Conservation (phyloP, 2,113 vertebrate species). For the Ellobius talpinus region DNA sequence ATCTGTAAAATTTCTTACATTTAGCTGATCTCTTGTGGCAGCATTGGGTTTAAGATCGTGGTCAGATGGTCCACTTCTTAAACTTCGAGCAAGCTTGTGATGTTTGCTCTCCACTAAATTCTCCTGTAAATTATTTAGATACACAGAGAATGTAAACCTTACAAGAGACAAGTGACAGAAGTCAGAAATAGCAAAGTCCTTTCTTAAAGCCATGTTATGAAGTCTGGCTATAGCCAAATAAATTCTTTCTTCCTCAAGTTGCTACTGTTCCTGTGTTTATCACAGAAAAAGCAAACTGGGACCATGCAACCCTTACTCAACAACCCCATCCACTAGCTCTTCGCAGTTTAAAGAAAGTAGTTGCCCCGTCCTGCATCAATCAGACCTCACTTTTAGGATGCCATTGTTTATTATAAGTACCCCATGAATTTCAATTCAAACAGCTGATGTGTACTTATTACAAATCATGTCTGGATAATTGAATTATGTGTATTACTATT, state of each 20-base stretch:
- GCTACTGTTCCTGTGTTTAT: neutral
- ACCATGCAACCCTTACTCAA: neutral
- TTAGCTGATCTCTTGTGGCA: slow-evolving; percentile 97
- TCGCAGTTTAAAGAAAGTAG: neutral
- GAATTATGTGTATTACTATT: neutral
- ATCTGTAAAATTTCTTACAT: slow-evolving; percentile 87
- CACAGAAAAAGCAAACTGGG: neutral
- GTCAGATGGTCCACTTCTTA: slow-evolving; percentile 97
- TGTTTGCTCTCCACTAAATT: slow-evolving; percentile 99
- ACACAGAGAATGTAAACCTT: slow-evolving; percentile 3
- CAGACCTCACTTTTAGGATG: neutral
- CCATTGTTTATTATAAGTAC: neutral
- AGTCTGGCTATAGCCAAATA: neutral
- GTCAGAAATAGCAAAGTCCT: slow-evolving; percentile 17
- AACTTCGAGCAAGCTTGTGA: slow-evolving; percentile 98
- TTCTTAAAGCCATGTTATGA: neutral
- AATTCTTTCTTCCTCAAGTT: neutral
- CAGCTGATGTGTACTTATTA: neutral
- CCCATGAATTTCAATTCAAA: neutral
- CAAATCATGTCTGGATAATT: neutral
- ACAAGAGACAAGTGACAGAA: neutral
- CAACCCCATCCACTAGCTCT: neutral
- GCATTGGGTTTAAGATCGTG: slow-evolving; percentile 99
- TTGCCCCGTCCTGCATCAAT: neutral
- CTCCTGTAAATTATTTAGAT: slow-evolving; percentile 89